Conservation (phyloP, 2,888 invertebrate species). For the Eumerus sabulonum region DNA sequence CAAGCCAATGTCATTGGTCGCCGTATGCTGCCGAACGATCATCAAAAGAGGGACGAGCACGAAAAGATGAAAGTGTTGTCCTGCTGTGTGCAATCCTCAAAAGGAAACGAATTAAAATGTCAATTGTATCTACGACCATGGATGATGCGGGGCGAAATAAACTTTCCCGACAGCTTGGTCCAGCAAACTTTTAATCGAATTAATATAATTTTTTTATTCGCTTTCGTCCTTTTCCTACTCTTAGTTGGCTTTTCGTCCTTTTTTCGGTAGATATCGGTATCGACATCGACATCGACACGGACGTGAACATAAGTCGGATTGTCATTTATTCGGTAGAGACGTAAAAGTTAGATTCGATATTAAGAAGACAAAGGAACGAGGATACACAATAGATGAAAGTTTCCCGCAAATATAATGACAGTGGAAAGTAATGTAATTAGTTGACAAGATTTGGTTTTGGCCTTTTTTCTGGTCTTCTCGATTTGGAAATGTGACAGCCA, state of each 20-base stretch:
- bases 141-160: constrained; percentile 16
- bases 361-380: neutral
- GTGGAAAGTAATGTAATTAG: constrained; percentile 52
- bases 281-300: too few species aligned
- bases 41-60: neutral
- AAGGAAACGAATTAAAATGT: constrained; percentile 47
- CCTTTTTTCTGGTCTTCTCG: too few species aligned
- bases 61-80: constrained; percentile 19
- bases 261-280: neutral
- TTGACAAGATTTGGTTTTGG: constrained; percentile 33
- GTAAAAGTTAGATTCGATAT: constrained; percentile 24
- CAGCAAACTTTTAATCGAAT: constrained; percentile 40
- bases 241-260: too few species aligned
- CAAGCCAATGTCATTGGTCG: constrained; percentile 3
- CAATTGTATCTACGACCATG: constrained; percentile 34
- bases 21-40: neutral
- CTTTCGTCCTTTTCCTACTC: too few species aligned
- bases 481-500: constrained; percentile 38
- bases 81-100: constrained; percentile 37
- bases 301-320: constrained; percentile 29
- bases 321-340: constrained; percentile 40
- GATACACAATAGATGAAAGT: constrained; percentile 33
- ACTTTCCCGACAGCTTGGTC: constrained; percentile 33
- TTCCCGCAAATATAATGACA: constrained; percentile 45
- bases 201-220: neutral